Evolutionary conservation across 37 sponge, comb jelly and placozoan species (phyloP).

Genomic region (Eunapius fragilis): DNA sequence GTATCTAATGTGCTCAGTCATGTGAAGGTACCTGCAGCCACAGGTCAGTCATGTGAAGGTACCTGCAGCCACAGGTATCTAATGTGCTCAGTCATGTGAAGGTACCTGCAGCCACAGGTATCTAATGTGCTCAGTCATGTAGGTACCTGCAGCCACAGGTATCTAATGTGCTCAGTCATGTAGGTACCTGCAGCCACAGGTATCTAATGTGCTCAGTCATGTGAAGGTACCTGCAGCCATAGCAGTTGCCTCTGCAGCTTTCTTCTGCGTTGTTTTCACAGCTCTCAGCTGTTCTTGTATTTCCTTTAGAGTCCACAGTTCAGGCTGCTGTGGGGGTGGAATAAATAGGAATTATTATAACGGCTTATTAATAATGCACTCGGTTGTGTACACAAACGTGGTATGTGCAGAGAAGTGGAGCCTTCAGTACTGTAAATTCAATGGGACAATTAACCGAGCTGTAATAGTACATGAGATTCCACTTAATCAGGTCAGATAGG

Average conservation of each 20-base stretch:
- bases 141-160: background rate
- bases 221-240: background rate
- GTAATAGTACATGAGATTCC: no score
- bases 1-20: background rate
- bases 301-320: background rate
- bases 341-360: background rate
- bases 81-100: no score
- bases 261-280: background rate
- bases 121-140: no score
- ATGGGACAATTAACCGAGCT: no score
- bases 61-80: no score
- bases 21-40: background rate
- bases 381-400: no score
- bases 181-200: background rate
- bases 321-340: background rate
- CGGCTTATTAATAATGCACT: background rate
- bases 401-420: no score
- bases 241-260: background rate
- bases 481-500: no score
- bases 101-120: no score
- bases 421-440: no score
- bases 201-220: background rate
- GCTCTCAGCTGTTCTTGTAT: background rate
- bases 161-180: background rate
- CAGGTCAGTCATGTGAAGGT: no score